Percentiles rank a stretch among this genome's conserved stretches.
phyloP scores from a whole-genome alignment of 1,140 invertebrate genomes.

The Yoshiicerus persimilis region DNA sequence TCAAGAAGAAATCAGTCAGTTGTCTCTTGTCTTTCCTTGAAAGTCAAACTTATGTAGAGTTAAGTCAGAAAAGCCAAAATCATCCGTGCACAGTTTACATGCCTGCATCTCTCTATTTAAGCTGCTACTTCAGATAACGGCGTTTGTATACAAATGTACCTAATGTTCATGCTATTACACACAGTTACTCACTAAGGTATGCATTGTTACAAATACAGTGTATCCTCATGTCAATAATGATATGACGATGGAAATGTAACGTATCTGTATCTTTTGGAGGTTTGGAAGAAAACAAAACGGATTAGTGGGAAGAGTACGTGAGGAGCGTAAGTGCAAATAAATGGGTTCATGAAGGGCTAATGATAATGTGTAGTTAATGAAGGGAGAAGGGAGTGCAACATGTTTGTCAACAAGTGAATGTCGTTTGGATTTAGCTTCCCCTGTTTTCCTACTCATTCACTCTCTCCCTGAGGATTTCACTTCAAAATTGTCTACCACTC shows the following conservation, averaged over 20 bases:
- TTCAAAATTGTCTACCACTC: background rate
- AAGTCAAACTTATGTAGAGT: background rate
- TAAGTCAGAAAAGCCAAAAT: background rate
- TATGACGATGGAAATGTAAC: background rate
- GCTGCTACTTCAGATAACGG: background rate
- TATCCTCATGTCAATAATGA: background rate
- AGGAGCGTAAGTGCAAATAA: slow-evolving; percentile 41
- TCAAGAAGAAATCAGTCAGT: slow-evolving; percentile 36
- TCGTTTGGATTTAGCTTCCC: slow-evolving; percentile 28
- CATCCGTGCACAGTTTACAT: background rate
- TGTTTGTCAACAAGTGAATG: slow-evolving; percentile 47
- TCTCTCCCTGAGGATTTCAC: slow-evolving; percentile 1
- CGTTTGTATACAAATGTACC: background rate
- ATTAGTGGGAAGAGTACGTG: background rate
- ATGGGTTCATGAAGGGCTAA: slow-evolving; percentile 45
- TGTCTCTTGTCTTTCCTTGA: slow-evolving; percentile 8
- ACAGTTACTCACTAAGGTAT: background rate
- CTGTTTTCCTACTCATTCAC: background rate
- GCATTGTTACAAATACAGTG: background rate
- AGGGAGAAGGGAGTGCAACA: slow-evolving; percentile 42
- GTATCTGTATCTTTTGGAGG: background rate
- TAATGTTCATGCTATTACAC: background rate
- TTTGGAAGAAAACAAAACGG: slow-evolving; percentile 13
- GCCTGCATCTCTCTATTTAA: background rate
- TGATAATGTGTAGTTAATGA: slow-evolving; percentile 47